These are phyloP conservation scores for Squalus acanthias DNA, from an alignment of 2,797 vertebrate species.

Conservation along the genomic window DNA sequence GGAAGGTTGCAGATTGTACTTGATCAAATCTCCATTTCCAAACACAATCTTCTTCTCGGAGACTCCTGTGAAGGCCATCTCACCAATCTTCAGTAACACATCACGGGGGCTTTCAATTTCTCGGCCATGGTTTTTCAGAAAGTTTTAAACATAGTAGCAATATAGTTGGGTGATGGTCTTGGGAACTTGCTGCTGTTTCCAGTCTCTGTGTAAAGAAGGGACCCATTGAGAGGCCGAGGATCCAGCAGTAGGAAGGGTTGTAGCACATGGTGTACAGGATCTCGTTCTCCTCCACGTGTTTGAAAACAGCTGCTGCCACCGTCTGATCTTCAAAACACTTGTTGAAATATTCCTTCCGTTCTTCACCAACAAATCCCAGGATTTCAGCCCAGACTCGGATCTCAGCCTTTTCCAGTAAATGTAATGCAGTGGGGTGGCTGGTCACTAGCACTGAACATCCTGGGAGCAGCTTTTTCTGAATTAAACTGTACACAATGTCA, in stretches of 20 bases:
- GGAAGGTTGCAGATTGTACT: not conserved
- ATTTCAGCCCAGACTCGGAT: not conserved
- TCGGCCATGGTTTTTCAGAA: not conserved
- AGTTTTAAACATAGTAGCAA: not conserved
- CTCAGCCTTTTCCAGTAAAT: not conserved
- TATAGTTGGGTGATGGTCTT: constrained; percentile 7
- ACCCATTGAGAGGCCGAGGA: not conserved
- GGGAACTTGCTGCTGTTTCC: not conserved
- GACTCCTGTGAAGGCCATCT: constrained; percentile 5
- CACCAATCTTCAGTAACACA: constrained; percentile 14
- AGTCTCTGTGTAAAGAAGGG: not conserved
- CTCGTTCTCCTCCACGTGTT: not conserved
- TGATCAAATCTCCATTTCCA: not conserved
- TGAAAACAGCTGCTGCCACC: constrained; percentile 17
- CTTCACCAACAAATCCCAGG: not conserved
- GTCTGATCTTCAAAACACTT: not conserved
- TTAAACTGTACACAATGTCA: constrained; percentile 11
- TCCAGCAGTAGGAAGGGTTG: constrained; percentile 13
- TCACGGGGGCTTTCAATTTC: not conserved
- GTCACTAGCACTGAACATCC: constrained; percentile 1
- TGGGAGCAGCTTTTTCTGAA: not conserved
- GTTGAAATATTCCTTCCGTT: not conserved
- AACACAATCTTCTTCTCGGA: not conserved
- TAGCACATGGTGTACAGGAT: constrained; percentile 8
- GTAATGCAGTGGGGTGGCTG: not conserved